A percentile compares a stretch with the other conserved stretches of the same genome.
phyloP scores from a whole-genome alignment of 2,888 invertebrate species.

The Caenorhabditis becei region DNA sequence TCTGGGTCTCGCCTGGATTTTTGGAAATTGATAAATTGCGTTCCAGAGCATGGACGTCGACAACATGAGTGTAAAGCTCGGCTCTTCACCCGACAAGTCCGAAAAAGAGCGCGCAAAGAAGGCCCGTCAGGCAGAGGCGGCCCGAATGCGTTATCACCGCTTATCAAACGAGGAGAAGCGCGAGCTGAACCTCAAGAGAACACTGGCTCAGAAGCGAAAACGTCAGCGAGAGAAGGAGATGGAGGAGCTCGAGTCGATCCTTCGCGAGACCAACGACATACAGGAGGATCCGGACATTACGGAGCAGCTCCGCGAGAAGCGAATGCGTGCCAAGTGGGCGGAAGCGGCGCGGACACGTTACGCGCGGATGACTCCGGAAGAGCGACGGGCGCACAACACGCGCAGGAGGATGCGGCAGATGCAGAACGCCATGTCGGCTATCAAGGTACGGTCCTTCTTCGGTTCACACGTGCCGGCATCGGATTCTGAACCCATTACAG shows the following conservation, averaged over 20 bases:
- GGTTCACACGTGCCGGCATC: too few relatives aligned
- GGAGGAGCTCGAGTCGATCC: constrained; percentile 79
- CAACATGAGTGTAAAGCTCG: constrained; percentile 42
- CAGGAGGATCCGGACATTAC: constrained; percentile 80
- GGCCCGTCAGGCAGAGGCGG: constrained; percentile 80
- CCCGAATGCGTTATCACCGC: constrained; percentile 79
- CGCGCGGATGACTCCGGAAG: constrained; percentile 75
- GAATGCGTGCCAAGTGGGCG: constrained; percentile 81
- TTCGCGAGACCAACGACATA: constrained; percentile 79
- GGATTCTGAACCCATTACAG: constrained; percentile 23
- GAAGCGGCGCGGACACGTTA: constrained; percentile 79
- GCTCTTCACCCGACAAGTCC: constrained; percentile 66
- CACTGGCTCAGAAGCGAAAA: constrained; percentile 80
- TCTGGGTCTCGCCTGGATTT: too few relatives aligned
- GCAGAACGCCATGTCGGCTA: constrained; percentile 71
- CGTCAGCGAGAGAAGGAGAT: constrained; percentile 80
- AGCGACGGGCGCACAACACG: constrained; percentile 78
- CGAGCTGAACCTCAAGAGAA: constrained; percentile 79
- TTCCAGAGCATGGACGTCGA: constrained; percentile 32
- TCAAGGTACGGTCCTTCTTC: constrained; percentile 70
- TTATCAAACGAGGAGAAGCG: constrained; percentile 78
- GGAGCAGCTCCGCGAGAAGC: constrained; percentile 79
- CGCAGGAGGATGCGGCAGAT: constrained; percentile 79
- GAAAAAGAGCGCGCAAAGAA: constrained; percentile 78
- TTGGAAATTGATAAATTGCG: too few relatives aligned